phyloP scores from a whole-genome alignment of 2,113 vertebrate species.

The Hypanus sabinus region DNA sequence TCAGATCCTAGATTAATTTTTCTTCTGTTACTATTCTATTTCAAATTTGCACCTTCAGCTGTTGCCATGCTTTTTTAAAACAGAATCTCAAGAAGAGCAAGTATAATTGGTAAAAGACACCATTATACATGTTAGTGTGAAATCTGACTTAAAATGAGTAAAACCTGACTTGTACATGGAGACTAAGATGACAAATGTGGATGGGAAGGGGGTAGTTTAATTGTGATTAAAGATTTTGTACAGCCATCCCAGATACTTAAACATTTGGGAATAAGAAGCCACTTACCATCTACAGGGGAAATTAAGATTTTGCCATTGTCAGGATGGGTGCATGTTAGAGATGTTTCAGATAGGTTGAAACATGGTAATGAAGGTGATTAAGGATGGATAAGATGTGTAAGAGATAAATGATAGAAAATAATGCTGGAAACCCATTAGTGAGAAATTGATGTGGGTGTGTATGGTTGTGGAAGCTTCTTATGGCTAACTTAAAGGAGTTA shows the following conservation, averaged over 20 bases:
- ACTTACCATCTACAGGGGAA: background rate
- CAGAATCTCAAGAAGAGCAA: background rate
- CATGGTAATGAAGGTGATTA: background rate
- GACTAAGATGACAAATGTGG: background rate
- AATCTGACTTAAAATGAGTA: background rate
- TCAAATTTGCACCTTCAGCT: background rate
- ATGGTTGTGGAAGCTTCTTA: background rate
- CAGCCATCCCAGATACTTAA: background rate
- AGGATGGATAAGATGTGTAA: background rate
- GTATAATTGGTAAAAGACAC: background rate
- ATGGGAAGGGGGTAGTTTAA: background rate
- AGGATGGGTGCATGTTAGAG: background rate
- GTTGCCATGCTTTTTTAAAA: background rate
- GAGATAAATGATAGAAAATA: background rate
- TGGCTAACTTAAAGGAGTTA: background rate
- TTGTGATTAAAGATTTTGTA: too few species aligned
- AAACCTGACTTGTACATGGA: background rate
- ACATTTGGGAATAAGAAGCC: background rate
- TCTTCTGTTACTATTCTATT: background rate
- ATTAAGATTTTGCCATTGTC: background rate
- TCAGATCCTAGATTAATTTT: background rate
- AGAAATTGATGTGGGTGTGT: background rate
- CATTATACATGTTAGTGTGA: background rate
- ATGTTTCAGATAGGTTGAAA: background rate
- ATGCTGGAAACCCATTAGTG: background rate